Evolutionary conservation across 1,140 invertebrate species (phyloP).

Genomic region (Stratiolaelaps scimitus): DNA sequence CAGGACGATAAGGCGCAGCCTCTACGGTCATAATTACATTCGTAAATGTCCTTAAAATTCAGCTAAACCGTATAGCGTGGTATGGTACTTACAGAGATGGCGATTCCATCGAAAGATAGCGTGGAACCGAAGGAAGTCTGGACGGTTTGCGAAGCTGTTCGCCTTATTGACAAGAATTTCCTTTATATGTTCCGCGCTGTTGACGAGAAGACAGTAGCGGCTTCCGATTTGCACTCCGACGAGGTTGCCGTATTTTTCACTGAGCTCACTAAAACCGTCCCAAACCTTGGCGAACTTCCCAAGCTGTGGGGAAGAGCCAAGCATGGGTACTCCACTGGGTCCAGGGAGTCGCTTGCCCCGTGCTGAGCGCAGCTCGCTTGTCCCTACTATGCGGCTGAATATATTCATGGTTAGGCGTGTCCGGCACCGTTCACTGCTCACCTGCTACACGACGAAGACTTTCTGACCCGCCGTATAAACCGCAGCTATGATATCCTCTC

Average conservation of each 20-base stretch:
- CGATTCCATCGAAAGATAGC: conserved; percentile 53
- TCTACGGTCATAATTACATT: too few relatives aligned
- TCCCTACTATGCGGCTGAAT: too few relatives aligned
- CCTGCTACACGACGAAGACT: too few relatives aligned
- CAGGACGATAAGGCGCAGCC: too few relatives aligned
- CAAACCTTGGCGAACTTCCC: conserved; percentile 54
- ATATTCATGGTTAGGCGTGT: too few relatives aligned
- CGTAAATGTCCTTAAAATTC: too few relatives aligned
- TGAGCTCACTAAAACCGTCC: conserved; percentile 54
- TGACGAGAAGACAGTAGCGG: conserved; percentile 59
- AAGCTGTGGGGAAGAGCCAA: conserved; percentile 57
- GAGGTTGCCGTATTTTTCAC: conserved; percentile 58
- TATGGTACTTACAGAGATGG: conserved; percentile 56
- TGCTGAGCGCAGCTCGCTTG: too few relatives aligned
- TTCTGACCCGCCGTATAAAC: too few relatives aligned
- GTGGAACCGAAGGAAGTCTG: conserved; percentile 59
- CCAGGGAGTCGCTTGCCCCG: conserved; percentile 39
- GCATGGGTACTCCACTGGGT: conserved; percentile 50
- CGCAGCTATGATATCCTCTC: too few relatives aligned
- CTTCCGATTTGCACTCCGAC: conserved; percentile 58
- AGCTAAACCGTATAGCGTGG: too few relatives aligned
- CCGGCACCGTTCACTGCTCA: too few relatives aligned
- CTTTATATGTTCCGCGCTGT: conserved; percentile 55
- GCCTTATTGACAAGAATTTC: conserved; percentile 67
- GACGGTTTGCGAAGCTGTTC: conserved; percentile 61